Percentiles rank a stretch among this genome's conserved stretches.
Evolutionary conservation across 1,140 invertebrate species (phyloP).

Genomic region (Drosophila guanche): DNA sequence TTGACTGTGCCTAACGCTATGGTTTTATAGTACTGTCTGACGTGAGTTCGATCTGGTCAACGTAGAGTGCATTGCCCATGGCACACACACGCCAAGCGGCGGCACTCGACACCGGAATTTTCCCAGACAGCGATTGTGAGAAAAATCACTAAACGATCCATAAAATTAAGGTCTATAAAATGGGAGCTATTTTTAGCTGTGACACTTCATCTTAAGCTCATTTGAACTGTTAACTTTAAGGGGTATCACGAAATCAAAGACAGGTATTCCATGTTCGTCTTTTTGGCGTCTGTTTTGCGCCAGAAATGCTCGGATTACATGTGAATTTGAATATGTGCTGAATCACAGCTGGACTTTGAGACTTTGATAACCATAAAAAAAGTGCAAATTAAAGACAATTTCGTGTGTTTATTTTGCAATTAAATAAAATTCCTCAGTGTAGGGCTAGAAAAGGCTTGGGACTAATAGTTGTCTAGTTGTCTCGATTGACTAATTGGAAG

Average conservation of each 20-base stretch:
- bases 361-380: too few relatives aligned
- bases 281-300: constrained; percentile 14
- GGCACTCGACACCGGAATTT: constrained; percentile 51
- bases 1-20: not conserved
- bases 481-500: too few relatives aligned
- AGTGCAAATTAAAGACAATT: too few relatives aligned
- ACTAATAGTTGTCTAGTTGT: too few relatives aligned
- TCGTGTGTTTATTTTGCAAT: too few relatives aligned
- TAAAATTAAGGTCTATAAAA: constrained; percentile 38
- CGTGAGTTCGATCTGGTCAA: constrained; percentile 41
- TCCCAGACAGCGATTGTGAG: constrained; percentile 52
- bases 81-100: constrained; percentile 23
- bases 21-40: constrained; percentile 52
- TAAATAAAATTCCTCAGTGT: too few relatives aligned
- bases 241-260: constrained; percentile 27
- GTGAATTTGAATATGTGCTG: constrained; percentile 20
- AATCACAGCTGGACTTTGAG: constrained; percentile 27
- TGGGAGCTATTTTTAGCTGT: constrained; percentile 55
- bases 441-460: too few relatives aligned
- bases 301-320: constrained; percentile 23
- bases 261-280: constrained; percentile 27
- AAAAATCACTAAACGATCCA: constrained; percentile 53
- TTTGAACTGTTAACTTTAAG: constrained; percentile 35
- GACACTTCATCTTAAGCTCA: constrained; percentile 17
- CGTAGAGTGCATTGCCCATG: constrained; percentile 45